Conservation (phyloP, 1,140 invertebrate genomes). For the Camponotus vicinus region DNA sequence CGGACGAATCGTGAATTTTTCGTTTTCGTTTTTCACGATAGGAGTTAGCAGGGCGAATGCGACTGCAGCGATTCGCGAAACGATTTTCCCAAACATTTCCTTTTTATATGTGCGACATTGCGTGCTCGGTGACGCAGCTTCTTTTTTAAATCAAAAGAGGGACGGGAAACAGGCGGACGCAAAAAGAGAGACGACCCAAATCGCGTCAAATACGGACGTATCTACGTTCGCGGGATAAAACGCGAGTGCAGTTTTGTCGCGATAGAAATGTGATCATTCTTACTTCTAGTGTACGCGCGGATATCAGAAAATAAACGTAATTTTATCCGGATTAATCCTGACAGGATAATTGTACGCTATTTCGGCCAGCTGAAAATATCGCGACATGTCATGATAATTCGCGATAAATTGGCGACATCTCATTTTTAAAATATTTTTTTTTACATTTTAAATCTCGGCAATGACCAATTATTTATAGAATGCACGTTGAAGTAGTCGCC, state of each 20-base stretch:
- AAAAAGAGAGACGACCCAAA: constrained; percentile 54
- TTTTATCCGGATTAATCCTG: constrained; percentile 11
- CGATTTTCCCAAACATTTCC: constrained; percentile 21
- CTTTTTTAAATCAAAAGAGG: constrained; percentile 46
- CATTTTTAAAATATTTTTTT: background rate
- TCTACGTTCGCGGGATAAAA: constrained; percentile 36
- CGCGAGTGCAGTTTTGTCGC: constrained; percentile 36
- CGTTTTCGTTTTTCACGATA: constrained; percentile 18
- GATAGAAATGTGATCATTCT: constrained; percentile 32
- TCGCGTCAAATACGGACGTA: constrained; percentile 48
- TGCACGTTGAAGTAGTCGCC: background rate
- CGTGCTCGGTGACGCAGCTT: constrained; percentile 35
- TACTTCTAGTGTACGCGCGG: background rate
- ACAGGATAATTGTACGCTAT: background rate
- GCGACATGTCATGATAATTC: background rate
- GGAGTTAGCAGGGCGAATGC: background rate
- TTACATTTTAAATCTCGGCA: constrained; percentile 14
- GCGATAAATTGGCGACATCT: background rate
- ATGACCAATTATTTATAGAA: background rate
- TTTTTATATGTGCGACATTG: constrained; percentile 40
- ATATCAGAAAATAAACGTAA: background rate
- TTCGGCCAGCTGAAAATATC: constrained; percentile 1
- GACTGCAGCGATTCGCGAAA: constrained; percentile 38
- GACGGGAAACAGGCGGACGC: background rate
- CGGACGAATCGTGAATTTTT: constrained; percentile 14